Base-by-base conservation (phyloP, 2,888 invertebrate genomes). In the Caenorhabditis sp. region DNA sequence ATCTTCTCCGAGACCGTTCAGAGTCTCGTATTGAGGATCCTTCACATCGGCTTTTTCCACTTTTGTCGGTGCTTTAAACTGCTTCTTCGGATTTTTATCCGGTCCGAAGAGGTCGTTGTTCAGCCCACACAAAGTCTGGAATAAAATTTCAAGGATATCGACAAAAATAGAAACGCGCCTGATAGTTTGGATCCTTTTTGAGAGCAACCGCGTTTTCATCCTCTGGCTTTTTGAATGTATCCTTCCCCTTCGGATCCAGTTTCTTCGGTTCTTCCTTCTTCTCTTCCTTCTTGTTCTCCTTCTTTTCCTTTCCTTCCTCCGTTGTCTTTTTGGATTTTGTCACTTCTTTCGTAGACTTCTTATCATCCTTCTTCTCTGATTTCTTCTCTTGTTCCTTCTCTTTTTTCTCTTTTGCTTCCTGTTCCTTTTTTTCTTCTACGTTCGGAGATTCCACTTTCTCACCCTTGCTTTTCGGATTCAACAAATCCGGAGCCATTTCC, bases 21-120 rank as follows among this genome's bases (percentile, higher is more conserved):
- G 64, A 12, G 83, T 86, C 64, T 86, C 85, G 35, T 86, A 85
- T 24, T 81, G 83, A 4, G 86, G 85, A 76, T 86, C 85, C 68
- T 86, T 86, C n/a, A 81, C 77, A 41, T 82, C 85, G 2, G 83
- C 85, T 44, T 85, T 86, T 26, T 81, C 80, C 10, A 83, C 81
- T 35, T 85, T 80, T 12, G 64, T 56, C 12, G 85, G 85, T 26
- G 77, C 83, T 64, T 85, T 83, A 72, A 84, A 85, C 70, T 85
- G 82, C 44, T 85, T 83, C 74, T 85, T 83, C 31, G 81, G 81
- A 41, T 82, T 81, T 64, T 86, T 86, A 28, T 86, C 80, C 6
- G 80, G 68, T 3, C 83, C 85, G 59, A 86, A 82, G 2, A 86
- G 63, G 22, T 84, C 70, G 7, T 76, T 76, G 49, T 73, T 61